Evolutionary conservation across 2,797 vertebrate genomes (phyloP).

Genomic region (Sebastolobus altivelis): DNA sequence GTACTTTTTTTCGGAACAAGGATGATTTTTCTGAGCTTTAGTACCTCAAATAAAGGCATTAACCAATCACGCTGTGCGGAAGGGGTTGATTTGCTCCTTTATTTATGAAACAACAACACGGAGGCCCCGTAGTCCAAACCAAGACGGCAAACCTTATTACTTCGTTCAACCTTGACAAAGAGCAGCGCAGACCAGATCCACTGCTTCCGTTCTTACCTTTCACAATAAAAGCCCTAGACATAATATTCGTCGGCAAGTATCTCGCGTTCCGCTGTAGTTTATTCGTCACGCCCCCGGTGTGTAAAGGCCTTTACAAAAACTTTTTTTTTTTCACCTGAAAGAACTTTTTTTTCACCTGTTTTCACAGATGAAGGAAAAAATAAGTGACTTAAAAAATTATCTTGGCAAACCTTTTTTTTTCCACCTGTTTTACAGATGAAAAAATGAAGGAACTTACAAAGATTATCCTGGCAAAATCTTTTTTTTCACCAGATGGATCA

Average conservation of each 20-base stretch:
- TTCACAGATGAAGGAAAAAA: background rate
- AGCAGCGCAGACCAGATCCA: too few relatives aligned
- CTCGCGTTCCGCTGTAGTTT: too few relatives aligned
- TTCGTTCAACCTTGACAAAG: too few relatives aligned
- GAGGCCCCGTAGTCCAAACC: too few relatives aligned
- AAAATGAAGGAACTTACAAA: background rate
- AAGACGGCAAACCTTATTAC: too few relatives aligned
- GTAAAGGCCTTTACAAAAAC: too few relatives aligned
- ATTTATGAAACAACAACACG: background rate
- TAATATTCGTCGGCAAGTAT: background rate
- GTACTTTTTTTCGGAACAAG: too few relatives aligned
- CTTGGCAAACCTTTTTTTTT: background rate
- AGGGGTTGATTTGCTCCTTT: too few relatives aligned
- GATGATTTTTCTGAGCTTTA: too few relatives aligned
- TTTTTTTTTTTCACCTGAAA: too few relatives aligned
- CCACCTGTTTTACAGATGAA: background rate
- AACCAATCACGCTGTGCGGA: background rate
- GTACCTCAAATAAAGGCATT: background rate
- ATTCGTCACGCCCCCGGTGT: too few relatives aligned
- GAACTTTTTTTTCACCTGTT: background rate
- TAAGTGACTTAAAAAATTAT: background rate
- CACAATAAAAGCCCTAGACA: background rate
- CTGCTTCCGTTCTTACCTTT: background rate
- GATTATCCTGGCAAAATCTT: background rate
- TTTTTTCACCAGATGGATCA: background rate